Base-by-base conservation (phyloP, 2,888 invertebrate genomes). In the Cheilosia vulpina region DNA sequence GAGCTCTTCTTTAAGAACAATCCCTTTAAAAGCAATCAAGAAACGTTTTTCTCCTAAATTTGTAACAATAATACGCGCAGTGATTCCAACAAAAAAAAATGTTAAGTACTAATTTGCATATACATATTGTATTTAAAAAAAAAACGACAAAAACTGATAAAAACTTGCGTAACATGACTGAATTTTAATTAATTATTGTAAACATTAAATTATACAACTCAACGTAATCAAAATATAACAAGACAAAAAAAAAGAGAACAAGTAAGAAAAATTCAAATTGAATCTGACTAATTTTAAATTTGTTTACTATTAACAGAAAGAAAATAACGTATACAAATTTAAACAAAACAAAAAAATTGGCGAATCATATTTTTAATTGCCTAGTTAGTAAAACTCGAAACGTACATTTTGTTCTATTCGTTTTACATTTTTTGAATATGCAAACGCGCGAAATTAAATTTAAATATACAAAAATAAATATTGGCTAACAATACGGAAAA, bases 81-180 rank as follows among this genome's bases (percentile, higher is more conserved):
- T 81, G 76, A 85, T 81, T 85, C 60, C 72, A 76, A 55, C 6
- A 75, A 52, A 47, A 7, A 17, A 47, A 68, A 6, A n/a, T 5
- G 21, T 55, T 43, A 52, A 34, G 63, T 57, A 63, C 57, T 77
- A 63, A 60, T 53, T 76, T 76, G 68, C 41, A n/a, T 68, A 66
- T n/a, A n/a, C n/a, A 45, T 2, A 19, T 47, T 34, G 38, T 38
- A n/a, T 9, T 38, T 9, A 13, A 53, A 41, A 62, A 55, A 27
- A 27, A 27, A 73, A 19, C 9, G 2, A 41, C 11, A 60, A 52
- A 43, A 81, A 75, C 13, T 41, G 60, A 63, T 62, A 75, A 58
- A 60, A 75, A 60, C 66, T 77, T 81, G 80, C 81, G 81, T 76
- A 76, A 85, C 69, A 85, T 72, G 85, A 85, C 85, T 85, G 85